These are phyloP conservation scores for Gobius niger DNA, from an alignment of 2,113 vertebrate genomes.

Conservation along the genomic window DNA sequence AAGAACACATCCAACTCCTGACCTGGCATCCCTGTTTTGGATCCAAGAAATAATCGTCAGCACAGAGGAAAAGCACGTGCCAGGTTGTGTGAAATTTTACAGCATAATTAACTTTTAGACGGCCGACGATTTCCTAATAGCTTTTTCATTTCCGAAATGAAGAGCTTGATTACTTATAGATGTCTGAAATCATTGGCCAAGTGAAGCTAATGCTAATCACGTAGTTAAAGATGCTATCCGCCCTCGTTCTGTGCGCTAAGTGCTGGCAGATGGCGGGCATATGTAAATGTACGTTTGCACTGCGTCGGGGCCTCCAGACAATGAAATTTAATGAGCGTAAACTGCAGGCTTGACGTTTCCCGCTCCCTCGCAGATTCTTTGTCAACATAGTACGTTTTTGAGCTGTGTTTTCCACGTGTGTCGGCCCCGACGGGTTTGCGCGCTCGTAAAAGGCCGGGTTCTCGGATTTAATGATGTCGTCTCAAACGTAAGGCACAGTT, in stretches of 20 bases:
- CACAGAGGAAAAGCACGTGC: background rate
- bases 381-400: background rate
- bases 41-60: background rate
- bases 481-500: no score
- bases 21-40: no score
- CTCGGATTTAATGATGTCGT: no score
- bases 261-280: background rate
- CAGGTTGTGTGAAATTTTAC: background rate
- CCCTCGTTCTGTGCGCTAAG: background rate
- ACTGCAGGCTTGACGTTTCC: background rate
- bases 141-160: background rate
- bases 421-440: conserved; percentile 11
- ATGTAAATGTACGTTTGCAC: background rate
- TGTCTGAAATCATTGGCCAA: background rate
- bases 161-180: background rate
- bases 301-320: background rate
- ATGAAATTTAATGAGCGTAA: background rate
- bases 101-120: background rate
- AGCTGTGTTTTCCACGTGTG: background rate
- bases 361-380: background rate
- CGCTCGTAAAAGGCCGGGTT: background rate
- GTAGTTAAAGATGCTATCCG: background rate
- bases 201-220: background rate
- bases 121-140: background rate
- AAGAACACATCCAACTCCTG: background rate